phyloP scores from a whole-genome alignment of 1,140 invertebrate species.

The Catajapyx aquilonaris region DNA sequence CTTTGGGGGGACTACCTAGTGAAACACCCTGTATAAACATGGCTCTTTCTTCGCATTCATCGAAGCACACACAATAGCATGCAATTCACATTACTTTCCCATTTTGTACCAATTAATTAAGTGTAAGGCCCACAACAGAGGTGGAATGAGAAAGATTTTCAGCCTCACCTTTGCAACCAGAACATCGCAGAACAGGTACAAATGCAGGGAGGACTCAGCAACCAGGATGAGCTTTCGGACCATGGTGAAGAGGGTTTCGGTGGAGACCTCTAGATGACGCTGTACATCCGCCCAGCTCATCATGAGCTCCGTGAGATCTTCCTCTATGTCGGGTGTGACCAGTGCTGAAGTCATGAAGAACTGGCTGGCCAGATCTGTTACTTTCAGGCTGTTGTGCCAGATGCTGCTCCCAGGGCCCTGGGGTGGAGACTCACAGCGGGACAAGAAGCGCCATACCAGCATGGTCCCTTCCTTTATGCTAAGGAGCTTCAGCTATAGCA shows the following conservation, averaged over 20 bases:
- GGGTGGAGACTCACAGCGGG: neutral
- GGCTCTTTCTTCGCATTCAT: no score
- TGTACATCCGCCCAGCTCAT: conserved; percentile 16
- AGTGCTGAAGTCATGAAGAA: conserved; percentile 27
- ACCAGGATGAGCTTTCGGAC: conserved; percentile 30
- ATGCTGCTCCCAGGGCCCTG: conserved; percentile 23
- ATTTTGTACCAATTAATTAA: conserved; percentile 2
- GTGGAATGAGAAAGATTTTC: neutral
- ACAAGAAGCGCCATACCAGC: conserved; percentile 9
- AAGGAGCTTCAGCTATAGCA: no score
- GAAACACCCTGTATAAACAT: no score
- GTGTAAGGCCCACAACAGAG: neutral
- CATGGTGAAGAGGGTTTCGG: conserved; percentile 15
- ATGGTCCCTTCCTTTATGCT: no score
- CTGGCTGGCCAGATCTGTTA: conserved; percentile 25
- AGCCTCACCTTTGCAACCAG: conserved; percentile 30
- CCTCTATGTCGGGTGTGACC: conserved; percentile 16
- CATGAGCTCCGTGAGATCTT: conserved; percentile 10
- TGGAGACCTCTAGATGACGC: conserved; percentile 10
- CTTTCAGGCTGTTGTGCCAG: conserved; percentile 27
- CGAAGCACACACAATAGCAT: no score
- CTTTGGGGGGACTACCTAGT: no score
- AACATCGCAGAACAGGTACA: conserved; percentile 31
- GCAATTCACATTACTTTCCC: no score
- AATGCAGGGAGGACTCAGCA: conserved; percentile 30